phyloP scores from a whole-genome alignment of 2,113 vertebrate species.

The Silurus glanis region DNA sequence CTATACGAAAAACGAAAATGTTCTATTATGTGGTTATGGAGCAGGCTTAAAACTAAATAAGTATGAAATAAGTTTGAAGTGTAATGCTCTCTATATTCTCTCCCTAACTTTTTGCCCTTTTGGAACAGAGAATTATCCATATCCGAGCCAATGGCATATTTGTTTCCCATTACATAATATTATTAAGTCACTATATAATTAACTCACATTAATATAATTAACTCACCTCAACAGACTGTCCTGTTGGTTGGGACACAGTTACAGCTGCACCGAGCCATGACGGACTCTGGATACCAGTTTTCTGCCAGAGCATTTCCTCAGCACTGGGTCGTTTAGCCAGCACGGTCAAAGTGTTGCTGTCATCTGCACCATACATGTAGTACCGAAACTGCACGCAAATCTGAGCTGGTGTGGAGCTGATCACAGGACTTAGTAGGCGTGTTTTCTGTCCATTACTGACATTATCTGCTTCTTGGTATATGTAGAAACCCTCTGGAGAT shows the following conservation, averaged over 20 bases:
- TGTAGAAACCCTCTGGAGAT: constrained; percentile 68
- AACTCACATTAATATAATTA: too few relatives aligned
- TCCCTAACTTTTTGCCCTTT: not conserved
- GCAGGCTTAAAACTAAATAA: too few relatives aligned
- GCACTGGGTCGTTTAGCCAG: constrained; percentile 50
- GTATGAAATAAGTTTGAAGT: too few relatives aligned
- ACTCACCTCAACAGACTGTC: constrained; percentile 69
- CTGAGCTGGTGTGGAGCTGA: constrained; percentile 56
- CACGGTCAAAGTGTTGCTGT: constrained; percentile 58
- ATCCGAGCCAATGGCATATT: not conserved
- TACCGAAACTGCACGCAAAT: constrained; percentile 76
- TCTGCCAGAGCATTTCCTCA: constrained; percentile 68
- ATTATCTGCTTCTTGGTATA: constrained; percentile 76
- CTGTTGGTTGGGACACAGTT: constrained; percentile 62
- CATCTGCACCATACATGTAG: constrained; percentile 73
- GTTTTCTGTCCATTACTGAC: constrained; percentile 58
- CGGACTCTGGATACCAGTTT: constrained; percentile 68
- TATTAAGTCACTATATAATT: not conserved
- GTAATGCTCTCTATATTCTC: too few relatives aligned
- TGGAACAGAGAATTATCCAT: not conserved
- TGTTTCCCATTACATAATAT: not conserved
- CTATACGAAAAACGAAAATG: not conserved
- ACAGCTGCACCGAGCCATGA: constrained; percentile 71
- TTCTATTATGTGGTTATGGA: not conserved
- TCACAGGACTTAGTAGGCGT: constrained; percentile 68